Conservation (phyloP, 2,113 vertebrate species). For the Crotophaga sulcirostris region DNA sequence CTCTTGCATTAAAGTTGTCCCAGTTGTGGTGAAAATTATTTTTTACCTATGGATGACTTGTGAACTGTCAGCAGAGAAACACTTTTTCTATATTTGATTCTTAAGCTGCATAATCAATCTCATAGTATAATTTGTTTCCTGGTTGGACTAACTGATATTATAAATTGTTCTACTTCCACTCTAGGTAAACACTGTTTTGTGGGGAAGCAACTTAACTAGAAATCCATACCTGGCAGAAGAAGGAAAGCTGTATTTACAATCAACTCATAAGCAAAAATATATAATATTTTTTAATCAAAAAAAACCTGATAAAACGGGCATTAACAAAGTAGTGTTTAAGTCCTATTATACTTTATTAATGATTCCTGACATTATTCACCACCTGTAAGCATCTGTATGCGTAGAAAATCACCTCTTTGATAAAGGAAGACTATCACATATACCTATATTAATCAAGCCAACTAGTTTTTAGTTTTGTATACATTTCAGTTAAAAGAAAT, state of each 20-base stretch:
- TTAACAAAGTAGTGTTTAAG: background rate
- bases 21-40: background rate
- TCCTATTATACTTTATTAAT: background rate
- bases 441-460: constrained; percentile 7
- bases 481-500: constrained; percentile 29
- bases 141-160: background rate
- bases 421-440: background rate
- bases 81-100: background rate
- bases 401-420: background rate
- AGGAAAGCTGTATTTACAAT: background rate
- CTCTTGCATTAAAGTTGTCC: background rate
- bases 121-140: background rate
- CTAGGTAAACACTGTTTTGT: background rate
- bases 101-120: background rate
- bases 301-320: background rate
- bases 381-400: background rate
- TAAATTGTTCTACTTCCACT: background rate
- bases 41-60: background rate
- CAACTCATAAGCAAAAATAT: background rate
- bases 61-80: background rate
- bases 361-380: background rate
- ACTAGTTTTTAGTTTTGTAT: constrained; percentile 31
- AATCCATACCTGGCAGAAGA: background rate
- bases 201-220: background rate
- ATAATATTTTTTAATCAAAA: background rate